These are phyloP conservation scores for Cherax quadricarinatus DNA, from an alignment of 1,140 invertebrate genomes.

Conservation along the genomic window DNA sequence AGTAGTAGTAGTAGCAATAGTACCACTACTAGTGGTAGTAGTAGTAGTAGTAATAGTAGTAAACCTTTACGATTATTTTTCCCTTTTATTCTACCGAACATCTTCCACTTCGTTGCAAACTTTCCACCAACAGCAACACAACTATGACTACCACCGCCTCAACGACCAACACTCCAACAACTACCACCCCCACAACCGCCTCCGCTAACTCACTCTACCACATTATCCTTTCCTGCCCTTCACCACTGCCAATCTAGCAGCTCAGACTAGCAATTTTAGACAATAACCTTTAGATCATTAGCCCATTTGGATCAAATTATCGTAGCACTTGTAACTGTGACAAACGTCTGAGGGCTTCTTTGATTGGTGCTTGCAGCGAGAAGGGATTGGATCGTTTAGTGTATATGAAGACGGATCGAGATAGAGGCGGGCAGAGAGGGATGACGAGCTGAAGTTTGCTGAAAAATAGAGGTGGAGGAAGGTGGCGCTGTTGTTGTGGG, in stretches of 20 bases:
- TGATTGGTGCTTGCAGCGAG: neutral
- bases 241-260: neutral
- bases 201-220: neutral
- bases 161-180: neutral
- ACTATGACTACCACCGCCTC: too few relatives aligned
- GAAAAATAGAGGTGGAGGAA: too few relatives aligned
- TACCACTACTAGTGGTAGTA: too few relatives aligned
- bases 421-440: neutral
- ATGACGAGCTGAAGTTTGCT: neutral
- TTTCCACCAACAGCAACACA: too few relatives aligned
- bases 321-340: neutral
- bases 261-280: neutral
- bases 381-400: neutral
- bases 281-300: slow-evolving; percentile 11
- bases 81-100: too few relatives aligned
- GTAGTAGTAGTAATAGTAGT: too few relatives aligned
- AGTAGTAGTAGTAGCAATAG: too few relatives aligned
- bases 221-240: neutral
- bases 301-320: neutral
- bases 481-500: neutral
- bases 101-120: too few relatives aligned
- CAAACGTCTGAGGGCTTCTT: neutral
- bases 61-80: too few relatives aligned
- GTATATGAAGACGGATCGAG: neutral
- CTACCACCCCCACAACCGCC: neutral